A percentile compares a stretch with the other conserved stretches of the same genome.
These are phyloP conservation scores for Grammomys surdaster DNA, from an alignment of 2,113 vertebrate genomes.

Conservation along the genomic window DNA sequence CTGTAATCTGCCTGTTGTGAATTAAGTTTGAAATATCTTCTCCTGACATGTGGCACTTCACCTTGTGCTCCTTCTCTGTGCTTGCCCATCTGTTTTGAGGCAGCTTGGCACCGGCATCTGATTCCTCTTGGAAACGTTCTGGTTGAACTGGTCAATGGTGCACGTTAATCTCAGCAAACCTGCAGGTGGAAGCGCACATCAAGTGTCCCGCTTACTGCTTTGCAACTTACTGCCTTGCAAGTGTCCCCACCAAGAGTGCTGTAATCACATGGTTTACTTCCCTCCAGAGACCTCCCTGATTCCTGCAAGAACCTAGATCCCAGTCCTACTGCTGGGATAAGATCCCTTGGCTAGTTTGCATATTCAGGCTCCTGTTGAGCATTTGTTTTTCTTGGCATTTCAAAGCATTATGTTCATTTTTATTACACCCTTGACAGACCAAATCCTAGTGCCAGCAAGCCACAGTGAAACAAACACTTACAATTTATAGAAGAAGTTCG, in stretches of 20 bases:
- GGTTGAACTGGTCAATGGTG: slow-evolving; percentile 21
- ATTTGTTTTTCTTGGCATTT: slow-evolving; percentile 79
- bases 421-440: slow-evolving; percentile 71
- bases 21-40: slow-evolving; percentile 85
- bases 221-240: not conserved
- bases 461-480: slow-evolving; percentile 58
- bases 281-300: not conserved
- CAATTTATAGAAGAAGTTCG: slow-evolving; percentile 74
- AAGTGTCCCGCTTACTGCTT: not conserved
- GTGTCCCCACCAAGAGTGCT: not conserved
- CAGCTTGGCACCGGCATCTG: slow-evolving; percentile 61
- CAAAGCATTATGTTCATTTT: slow-evolving; percentile 73
- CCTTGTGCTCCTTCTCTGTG: slow-evolving; percentile 72
- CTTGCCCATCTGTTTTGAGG: slow-evolving; percentile 84
- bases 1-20: slow-evolving; percentile 82
- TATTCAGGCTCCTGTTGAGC: slow-evolving; percentile 59
- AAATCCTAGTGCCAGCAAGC: slow-evolving; percentile 71
- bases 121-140: slow-evolving; percentile 66
- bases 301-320: not conserved
- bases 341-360: slow-evolving; percentile 56
- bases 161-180: slow-evolving; percentile 45
- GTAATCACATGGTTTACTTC: rapidly evolving
- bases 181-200: not conserved
- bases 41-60: slow-evolving; percentile 86
- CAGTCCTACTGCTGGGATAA: not conserved